Evolutionary conservation across 2,888 invertebrate genomes (phyloP).

Genomic region (Patella ulyssiponensis): DNA sequence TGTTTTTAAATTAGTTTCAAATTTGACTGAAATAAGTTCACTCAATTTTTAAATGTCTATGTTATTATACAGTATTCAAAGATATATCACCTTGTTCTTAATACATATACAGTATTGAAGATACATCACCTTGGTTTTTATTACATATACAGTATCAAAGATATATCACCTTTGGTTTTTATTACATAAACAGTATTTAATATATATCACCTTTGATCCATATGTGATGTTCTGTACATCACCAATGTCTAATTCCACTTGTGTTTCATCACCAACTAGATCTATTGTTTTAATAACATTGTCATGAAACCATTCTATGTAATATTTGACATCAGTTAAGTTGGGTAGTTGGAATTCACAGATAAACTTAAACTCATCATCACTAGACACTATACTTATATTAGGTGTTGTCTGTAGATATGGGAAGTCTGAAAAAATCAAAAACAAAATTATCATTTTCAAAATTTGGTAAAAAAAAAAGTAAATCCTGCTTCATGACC

Average conservation of each 20-base stretch:
- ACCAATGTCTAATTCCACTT: constrained; percentile 17
- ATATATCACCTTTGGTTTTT: too few relatives aligned
- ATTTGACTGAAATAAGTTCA: too few relatives aligned
- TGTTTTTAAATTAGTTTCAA: too few relatives aligned
- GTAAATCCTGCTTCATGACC: too few relatives aligned
- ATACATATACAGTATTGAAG: too few relatives aligned
- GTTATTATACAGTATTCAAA: too few relatives aligned
- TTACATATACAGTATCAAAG: too few relatives aligned
- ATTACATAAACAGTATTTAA: too few relatives aligned
- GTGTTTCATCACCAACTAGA: not conserved
- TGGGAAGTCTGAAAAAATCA: constrained; percentile 39
- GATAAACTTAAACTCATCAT: constrained; percentile 33
- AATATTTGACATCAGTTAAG: constrained; percentile 20
- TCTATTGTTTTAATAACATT: not conserved
- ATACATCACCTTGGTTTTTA: too few relatives aligned
- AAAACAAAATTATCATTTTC: not conserved
- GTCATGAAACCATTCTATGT: constrained; percentile 29
- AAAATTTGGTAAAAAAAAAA: too few relatives aligned
- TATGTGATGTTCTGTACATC: constrained; percentile 36
- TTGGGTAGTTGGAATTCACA: constrained; percentile 40
- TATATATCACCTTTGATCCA: constrained; percentile 33
- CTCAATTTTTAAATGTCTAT: too few relatives aligned
- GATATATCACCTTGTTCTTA: too few relatives aligned
- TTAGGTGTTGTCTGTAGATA: constrained; percentile 35
- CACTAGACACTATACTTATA: constrained; percentile 37